These are phyloP conservation scores for Argyrosomus japonicus DNA, from an alignment of 2,113 vertebrate genomes.

Conservation along the genomic window DNA sequence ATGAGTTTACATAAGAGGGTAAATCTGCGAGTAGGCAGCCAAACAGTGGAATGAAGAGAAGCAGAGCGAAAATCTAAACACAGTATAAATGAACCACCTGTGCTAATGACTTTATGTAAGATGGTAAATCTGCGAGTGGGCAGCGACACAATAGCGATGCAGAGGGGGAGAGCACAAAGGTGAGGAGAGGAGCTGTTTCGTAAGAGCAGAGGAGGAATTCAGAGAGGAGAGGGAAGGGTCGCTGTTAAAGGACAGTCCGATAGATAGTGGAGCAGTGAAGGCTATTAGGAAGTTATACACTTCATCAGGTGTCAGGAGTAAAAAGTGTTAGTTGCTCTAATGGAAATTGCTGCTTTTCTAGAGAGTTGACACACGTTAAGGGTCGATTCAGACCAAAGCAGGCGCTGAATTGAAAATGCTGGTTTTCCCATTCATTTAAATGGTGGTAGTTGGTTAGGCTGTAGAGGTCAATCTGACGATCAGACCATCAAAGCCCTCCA, in stretches of 20 bases:
- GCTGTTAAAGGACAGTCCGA: not conserved
- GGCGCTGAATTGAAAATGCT: no score
- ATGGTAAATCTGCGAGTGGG: constrained; percentile 26
- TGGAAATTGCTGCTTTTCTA: not conserved
- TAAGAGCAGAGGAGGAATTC: not conserved
- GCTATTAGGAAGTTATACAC: no score
- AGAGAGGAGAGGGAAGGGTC: not conserved
- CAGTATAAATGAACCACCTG: constrained; percentile 19
- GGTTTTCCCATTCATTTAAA: no score
- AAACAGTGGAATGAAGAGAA: constrained; percentile 18
- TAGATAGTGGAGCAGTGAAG: no score
- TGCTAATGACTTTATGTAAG: constrained; percentile 49
- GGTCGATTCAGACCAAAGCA: no score
- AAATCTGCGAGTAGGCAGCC: constrained; percentile 49
- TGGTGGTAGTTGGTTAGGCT: no score
- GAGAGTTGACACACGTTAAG: not conserved
- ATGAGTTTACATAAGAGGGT: constrained; percentile 58
- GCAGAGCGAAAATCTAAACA: not conserved
- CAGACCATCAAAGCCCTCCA: no score
- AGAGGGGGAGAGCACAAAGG: not conserved
- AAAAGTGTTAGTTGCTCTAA: not conserved
- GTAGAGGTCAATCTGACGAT: no score
- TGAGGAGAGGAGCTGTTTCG: not conserved
- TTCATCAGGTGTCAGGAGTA: no score
- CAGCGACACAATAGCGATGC: not conserved